Base-by-base conservation (phyloP, 1,140 invertebrate genomes). In the Aphelinus atriplicis region DNA sequence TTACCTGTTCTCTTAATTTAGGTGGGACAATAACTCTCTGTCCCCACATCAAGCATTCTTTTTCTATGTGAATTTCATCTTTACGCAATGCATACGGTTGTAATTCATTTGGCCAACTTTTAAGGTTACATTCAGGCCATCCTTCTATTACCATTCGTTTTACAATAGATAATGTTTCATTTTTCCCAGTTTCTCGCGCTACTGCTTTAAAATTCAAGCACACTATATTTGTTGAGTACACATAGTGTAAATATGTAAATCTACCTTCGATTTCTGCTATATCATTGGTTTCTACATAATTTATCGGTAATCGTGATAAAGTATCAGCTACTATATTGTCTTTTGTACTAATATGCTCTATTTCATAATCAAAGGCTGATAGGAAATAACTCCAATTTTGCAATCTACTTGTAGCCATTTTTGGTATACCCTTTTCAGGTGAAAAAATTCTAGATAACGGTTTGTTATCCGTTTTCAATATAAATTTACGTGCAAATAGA, bases 391-490 rank as follows among this genome's bases (percentile, higher is more conserved):
- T 77, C 69, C 83, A 84, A n/a, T 79, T 78, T 72, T 80, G 78
- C 57, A 83, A 56, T 7, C 78, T 51, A 1, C 57, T 68, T 58
- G 81, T 63, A 51, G 79, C 80, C 74, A 80, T 77, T 57, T 10
- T n/a, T 51, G 81, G 81, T 46, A 85, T 46, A 62, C 79, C 80
- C 61, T 77, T 65, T 53, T 83, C 53, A 72, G 77, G 76, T 53
- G 79, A 76, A 69, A 85, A 84, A 76, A 86, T 84, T 63, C 71
- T 57, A 6, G 69, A 47, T 70, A 86, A 72, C 50, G 83, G 83
- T 76, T 82, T 77, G 79, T 87, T 81, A 69, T 87, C 85, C n/a
- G 79, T 85, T 55, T 81, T 57, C n/a, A 86, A 61, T 58, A 48
- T 77, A 64, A 87, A 83, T 7, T 76, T 42, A 6, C 79, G 66